These are phyloP conservation scores for Rhyacophila evoluta DNA, from an alignment of 2,888 invertebrate genomes.

Conservation along the genomic window DNA sequence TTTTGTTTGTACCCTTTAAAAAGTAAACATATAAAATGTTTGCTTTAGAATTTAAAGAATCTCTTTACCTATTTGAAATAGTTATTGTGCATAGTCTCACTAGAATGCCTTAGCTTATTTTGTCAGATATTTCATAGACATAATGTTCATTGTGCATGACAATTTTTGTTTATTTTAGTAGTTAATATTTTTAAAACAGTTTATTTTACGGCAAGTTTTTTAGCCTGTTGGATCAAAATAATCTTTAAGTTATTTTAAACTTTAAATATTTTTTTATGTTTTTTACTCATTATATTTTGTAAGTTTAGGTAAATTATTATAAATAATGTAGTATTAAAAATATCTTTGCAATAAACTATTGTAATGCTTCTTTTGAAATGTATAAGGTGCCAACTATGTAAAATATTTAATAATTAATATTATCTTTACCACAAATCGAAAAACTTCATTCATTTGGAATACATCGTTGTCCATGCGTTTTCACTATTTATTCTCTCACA, in stretches of 20 bases:
- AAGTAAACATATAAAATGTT: no score
- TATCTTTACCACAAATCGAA: neutral
- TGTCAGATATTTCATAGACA: no score
- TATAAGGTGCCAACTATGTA: neutral
- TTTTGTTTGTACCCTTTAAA: no score
- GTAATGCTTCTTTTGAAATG: neutral
- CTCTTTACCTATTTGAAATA: neutral
- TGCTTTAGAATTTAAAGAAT: no score
- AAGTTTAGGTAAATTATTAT: slow-evolving; percentile 19
- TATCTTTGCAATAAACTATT: neutral
- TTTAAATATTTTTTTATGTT: neutral
- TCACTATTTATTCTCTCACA: neutral
- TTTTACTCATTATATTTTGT: slow-evolving; percentile 12
- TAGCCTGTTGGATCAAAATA: no score
- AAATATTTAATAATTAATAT: neutral
- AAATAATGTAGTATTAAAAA: neutral
- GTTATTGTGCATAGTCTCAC: neutral
- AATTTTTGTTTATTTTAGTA: no score
- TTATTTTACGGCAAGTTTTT: no score
- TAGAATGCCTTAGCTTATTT: neutral
- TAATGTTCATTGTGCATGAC: no score
- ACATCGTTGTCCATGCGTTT: neutral
- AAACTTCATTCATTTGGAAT: neutral
- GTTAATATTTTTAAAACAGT: no score
- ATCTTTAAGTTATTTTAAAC: no score